Evolutionary conservation across 2,113 vertebrate genomes (phyloP).

Genomic region (Embiotoca jacksoni): DNA sequence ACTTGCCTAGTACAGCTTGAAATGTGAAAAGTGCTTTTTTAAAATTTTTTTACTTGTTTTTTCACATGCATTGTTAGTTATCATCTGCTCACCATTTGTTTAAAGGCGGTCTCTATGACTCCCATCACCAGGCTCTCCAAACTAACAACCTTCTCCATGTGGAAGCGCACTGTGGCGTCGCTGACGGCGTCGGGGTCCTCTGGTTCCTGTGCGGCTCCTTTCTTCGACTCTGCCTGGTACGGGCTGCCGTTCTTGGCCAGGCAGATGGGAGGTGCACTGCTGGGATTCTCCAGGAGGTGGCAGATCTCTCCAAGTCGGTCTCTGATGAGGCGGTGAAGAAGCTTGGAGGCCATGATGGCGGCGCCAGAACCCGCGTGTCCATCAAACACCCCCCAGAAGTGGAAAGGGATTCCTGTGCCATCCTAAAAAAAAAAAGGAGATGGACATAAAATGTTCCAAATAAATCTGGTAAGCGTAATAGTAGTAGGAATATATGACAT

Average conservation of each 20-base stretch:
- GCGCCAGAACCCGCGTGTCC: conserved; percentile 94
- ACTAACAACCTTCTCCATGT: conserved; percentile 94
- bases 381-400: conserved; percentile 96
- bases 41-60: not conserved
- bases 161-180: conserved; percentile 85
- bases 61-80: not conserved
- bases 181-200: conserved; percentile 75
- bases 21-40: not conserved
- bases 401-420: conserved; percentile 87
- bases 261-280: conserved; percentile 86
- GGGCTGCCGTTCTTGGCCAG: conserved; percentile 76
- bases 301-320: conserved; percentile 92
- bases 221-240: conserved; percentile 75
- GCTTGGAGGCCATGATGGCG: conserved; percentile 91
- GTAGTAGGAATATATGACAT: not conserved
- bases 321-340: conserved; percentile 91
- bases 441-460: not conserved
- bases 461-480: not conserved
- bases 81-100: conserved; percentile 90
- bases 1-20: not conserved
- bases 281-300: conserved; percentile 90
- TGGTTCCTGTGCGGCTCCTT: conserved; percentile 71
- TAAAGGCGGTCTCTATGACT: conserved; percentile 96
- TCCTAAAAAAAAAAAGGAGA: conserved; percentile 70
- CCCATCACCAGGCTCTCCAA: conserved; percentile 94